phyloP scores from a whole-genome alignment of 2,888 invertebrate species.

The Coremacera marginata region DNA sequence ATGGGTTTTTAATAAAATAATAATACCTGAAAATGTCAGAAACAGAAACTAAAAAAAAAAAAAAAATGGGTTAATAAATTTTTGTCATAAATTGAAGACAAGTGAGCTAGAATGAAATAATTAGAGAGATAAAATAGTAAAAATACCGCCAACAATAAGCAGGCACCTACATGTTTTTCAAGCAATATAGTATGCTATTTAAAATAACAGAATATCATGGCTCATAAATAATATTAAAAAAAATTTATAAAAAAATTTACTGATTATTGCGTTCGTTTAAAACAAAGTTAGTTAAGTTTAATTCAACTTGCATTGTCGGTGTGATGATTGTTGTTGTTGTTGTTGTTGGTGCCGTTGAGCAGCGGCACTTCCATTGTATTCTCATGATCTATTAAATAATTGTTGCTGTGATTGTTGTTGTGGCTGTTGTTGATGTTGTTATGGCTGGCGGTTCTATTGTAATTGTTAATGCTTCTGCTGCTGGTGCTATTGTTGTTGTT shows the following conservation, averaged over 20 bases:
- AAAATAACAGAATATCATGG: not conserved
- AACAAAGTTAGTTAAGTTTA: not conserved
- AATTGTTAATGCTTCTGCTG: slow-evolving; percentile 43
- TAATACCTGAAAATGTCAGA: no score
- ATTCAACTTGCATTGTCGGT: slow-evolving; percentile 46
- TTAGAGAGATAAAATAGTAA: no score
- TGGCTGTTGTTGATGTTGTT: slow-evolving; percentile 39
- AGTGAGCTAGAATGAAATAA: no score
- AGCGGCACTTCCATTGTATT: slow-evolving; percentile 60
- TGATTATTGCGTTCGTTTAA: not conserved
- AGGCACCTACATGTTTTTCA: no score
- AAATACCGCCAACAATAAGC: no score
- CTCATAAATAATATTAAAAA: not conserved
- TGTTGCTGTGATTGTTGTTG: slow-evolving; percentile 31
- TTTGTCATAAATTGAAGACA: no score
- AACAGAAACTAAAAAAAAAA: no score
- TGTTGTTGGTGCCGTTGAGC: slow-evolving; percentile 43
- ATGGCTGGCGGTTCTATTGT: slow-evolving; percentile 19
- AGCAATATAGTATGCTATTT: not conserved
- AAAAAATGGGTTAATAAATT: no score
- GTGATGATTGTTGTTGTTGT: slow-evolving; percentile 30
- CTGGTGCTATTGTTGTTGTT: slow-evolving; percentile 43
- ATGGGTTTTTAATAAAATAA: no score
- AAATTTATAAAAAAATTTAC: not conserved
- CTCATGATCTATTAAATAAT: slow-evolving; percentile 50